These are phyloP conservation scores for Scaptomyza graminum DNA, from an alignment of 1,140 invertebrate species.

Conservation along the genomic window DNA sequence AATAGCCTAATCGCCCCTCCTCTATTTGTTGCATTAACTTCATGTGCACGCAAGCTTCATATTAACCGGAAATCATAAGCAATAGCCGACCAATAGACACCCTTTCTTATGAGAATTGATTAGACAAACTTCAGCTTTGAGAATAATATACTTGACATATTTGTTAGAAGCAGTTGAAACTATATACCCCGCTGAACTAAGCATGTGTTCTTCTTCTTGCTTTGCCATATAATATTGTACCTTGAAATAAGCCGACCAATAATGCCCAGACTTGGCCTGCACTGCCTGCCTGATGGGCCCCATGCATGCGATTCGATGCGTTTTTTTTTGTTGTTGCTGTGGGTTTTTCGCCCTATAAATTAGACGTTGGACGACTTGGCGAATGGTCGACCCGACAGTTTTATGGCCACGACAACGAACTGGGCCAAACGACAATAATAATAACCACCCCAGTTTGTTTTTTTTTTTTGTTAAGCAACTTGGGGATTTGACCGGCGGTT, in stretches of 20 bases:
- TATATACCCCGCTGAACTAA: neutral
- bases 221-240: neutral
- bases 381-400: constrained; percentile 65
- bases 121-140: neutral
- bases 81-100: neutral
- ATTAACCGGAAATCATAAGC: neutral
- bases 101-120: too few species aligned
- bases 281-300: constrained; percentile 32
- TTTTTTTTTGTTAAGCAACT: too few species aligned
- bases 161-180: neutral
- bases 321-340: neutral
- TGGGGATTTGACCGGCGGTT: neutral
- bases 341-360: constrained; percentile 56
- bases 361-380: constrained; percentile 54
- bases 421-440: constrained; percentile 17
- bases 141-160: neutral
- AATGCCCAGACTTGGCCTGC: constrained; percentile 21
- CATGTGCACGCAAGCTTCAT: neutral
- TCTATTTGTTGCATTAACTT: neutral
- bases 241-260: constrained; percentile 17
- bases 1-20: neutral
- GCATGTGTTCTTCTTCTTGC: too few species aligned
- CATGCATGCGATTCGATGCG: constrained; percentile 41
- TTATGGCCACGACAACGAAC: constrained; percentile 67
- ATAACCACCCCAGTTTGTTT: constrained; percentile 19